Evolutionary conservation across 2,113 vertebrate genomes (phyloP).

Genomic region (Ammodytes dubius): DNA sequence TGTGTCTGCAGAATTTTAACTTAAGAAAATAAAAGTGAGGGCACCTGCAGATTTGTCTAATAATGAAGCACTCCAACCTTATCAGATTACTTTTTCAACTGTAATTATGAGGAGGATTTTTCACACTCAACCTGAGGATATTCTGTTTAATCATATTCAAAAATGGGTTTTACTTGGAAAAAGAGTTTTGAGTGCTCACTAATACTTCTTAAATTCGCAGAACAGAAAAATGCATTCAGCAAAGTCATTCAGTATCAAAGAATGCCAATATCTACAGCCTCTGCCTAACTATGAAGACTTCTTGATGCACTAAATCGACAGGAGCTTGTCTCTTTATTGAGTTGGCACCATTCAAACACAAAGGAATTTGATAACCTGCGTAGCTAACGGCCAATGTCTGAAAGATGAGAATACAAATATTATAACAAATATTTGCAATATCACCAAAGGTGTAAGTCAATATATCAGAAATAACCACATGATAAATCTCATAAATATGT

Average conservation of each 20-base stretch:
- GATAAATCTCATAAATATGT: not conserved
- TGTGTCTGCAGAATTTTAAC: not conserved
- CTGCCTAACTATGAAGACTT: not conserved
- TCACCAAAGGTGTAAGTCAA: not conserved
- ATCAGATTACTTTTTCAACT: not conserved
- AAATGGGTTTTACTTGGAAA: constrained; percentile 3
- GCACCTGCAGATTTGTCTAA: not conserved
- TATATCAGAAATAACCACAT: not conserved
- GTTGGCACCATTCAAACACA: not conserved
- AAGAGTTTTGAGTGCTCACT: not conserved
- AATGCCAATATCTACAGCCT: not conserved
- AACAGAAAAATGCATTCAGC: not conserved
- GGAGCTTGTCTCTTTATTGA: not conserved
- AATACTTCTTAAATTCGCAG: constrained; percentile 1
- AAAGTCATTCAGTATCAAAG: not conserved
- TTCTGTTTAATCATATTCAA: not conserved
- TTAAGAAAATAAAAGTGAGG: not conserved
- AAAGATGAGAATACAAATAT: not conserved
- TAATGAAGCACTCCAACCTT: not conserved
- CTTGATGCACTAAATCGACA: not conserved
- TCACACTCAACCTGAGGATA: not conserved
- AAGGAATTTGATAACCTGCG: constrained; percentile 1
- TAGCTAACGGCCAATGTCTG: not conserved
- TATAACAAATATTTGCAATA: not conserved
- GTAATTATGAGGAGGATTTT: not conserved